phyloP scores from a whole-genome alignment of 1,140 invertebrate species.

The Drosophila cardini region DNA sequence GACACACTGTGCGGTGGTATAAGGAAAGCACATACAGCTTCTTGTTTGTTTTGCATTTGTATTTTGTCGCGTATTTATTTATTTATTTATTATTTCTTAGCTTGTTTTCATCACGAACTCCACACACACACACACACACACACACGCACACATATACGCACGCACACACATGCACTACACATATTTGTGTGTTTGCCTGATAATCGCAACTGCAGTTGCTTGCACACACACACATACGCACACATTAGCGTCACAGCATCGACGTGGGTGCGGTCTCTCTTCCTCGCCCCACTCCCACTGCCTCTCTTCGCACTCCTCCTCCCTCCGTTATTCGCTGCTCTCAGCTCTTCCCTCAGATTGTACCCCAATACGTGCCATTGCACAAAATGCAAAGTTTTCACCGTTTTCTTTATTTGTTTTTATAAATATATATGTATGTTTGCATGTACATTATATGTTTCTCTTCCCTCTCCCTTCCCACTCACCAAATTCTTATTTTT shows the following conservation, averaged over 20 bases:
- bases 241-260: slow-evolving; percentile 29
- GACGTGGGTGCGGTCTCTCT: slow-evolving; percentile 42
- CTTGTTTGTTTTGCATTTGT: slow-evolving; percentile 24
- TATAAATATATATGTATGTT: not conserved
- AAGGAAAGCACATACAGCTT: slow-evolving; percentile 8
- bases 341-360: slow-evolving; percentile 12
- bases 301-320: too few species aligned
- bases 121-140: not conserved
- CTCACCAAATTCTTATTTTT: not conserved
- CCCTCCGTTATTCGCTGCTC: not conserved
- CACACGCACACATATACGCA: too few species aligned
- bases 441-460: not conserved
- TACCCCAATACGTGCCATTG: slow-evolving; percentile 54
- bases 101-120: slow-evolving; percentile 51
- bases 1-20: not conserved
- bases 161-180: not conserved
- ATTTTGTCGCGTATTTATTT: slow-evolving; percentile 42
- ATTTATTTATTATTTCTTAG: slow-evolving; percentile 35
- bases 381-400: slow-evolving; percentile 62
- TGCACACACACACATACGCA: slow-evolving; percentile 27
- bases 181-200: slow-evolving; percentile 30
- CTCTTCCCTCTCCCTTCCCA: not conserved
- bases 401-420: slow-evolving; percentile 29
- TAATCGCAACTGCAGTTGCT: slow-evolving; percentile 56
- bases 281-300: not conserved